phyloP scores from a whole-genome alignment of 2,888 invertebrate species.

The Pristionchus entomophagus region DNA sequence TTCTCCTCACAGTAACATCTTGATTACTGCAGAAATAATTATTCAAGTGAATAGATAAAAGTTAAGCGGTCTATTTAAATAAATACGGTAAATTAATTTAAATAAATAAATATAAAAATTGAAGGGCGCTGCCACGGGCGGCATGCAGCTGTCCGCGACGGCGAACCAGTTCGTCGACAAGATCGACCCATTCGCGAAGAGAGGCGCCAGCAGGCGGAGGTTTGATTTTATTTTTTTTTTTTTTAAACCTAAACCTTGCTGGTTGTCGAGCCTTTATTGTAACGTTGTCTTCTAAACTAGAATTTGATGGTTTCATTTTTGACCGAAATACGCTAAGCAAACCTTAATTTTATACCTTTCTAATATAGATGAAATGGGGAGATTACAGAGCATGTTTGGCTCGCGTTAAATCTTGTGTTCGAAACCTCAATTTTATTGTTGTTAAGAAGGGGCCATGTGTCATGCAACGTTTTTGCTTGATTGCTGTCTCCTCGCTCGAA shows the following conservation, averaged over 20 bases:
- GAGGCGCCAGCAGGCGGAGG: conserved; percentile 93
- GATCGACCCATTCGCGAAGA: conserved; percentile 99
- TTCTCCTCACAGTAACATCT: no score
- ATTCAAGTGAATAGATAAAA: no score
- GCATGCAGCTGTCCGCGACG: conserved; percentile 71
- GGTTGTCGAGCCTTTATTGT: not conserved
- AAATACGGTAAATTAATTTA: not conserved
- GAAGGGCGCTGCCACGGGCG: conserved; percentile 73
- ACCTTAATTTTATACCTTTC: not conserved
- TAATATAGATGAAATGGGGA: no score
- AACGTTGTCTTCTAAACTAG: not conserved
- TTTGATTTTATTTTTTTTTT: conserved; percentile 30
- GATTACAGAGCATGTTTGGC: no score
- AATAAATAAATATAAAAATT: not conserved
- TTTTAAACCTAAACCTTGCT: not conserved
- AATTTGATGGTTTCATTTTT: not conserved
- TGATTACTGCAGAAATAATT: no score
- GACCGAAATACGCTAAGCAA: not conserved
- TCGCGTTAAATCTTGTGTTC: no score
- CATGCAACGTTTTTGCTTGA: no score
- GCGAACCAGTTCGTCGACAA: conserved; percentile 88
- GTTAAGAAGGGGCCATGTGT: no score
- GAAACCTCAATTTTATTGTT: no score
- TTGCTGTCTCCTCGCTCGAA: no score
- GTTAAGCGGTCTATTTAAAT: not conserved